Evolutionary conservation across 2,888 invertebrate genomes (phyloP).

Genomic region (Mycalesis mineus): DNA sequence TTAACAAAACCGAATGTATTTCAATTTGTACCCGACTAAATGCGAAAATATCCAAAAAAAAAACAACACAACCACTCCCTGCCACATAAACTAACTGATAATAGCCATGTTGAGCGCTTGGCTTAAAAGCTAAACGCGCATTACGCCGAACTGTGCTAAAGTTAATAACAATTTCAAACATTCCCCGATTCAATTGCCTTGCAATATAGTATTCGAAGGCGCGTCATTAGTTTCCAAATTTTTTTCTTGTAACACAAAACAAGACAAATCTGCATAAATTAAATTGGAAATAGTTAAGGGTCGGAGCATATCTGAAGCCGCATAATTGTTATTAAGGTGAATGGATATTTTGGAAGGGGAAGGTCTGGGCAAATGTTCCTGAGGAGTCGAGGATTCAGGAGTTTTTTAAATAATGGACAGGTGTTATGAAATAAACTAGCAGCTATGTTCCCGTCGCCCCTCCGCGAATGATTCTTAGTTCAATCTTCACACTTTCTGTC

Average conservation of each 20-base stretch:
- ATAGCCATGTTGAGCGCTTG: constrained; percentile 7
- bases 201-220: neutral
- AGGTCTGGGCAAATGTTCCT: too few species aligned
- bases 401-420: too few species aligned
- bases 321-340: too few species aligned
- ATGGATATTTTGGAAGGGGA: too few species aligned
- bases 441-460: too few species aligned
- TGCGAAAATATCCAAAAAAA: neutral
- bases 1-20: constrained; percentile 17
- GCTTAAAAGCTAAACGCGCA: constrained; percentile 3
- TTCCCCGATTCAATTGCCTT: neutral
- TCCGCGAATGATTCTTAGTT: too few species aligned
- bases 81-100: constrained; percentile 23
- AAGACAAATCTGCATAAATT: neutral
- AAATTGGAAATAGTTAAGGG: neutral
- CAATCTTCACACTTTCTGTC: too few species aligned
- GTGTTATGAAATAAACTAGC: too few species aligned
- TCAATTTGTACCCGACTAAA: constrained; percentile 15
- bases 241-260: neutral
- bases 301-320: too few species aligned
- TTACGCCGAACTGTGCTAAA: neutral
- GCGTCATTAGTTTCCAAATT: neutral
- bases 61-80: constrained; percentile 6
- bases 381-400: too few species aligned
- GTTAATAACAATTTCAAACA: neutral